Evolutionary conservation across 2,797 vertebrate species (phyloP).

Genomic region (Passerculus sandwichensis): DNA sequence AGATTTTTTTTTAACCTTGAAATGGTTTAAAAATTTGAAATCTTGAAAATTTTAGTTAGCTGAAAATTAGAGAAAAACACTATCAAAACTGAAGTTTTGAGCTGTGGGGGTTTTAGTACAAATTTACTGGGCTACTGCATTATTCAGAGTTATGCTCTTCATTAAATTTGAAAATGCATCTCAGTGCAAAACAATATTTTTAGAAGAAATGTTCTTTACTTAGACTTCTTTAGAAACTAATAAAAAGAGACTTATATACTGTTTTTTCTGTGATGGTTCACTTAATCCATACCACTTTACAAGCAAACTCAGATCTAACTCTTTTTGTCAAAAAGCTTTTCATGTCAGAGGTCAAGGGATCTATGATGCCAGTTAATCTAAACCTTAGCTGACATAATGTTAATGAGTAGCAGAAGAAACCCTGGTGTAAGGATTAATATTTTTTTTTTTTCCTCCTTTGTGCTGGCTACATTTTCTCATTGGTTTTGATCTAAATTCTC

Average conservation of each 20-base stretch:
- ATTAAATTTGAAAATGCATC: slow-evolving; percentile 34
- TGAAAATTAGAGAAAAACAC: neutral
- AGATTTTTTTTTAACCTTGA: neutral
- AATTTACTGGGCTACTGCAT: neutral
- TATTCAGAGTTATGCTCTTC: neutral
- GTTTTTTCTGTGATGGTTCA: slow-evolving; percentile 18
- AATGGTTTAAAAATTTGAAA: neutral
- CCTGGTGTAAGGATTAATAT: slow-evolving; percentile 63
- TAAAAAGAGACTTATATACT: slow-evolving; percentile 38
- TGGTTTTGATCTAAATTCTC: slow-evolving; percentile 66
- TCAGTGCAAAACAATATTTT: slow-evolving; percentile 25
- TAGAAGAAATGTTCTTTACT: slow-evolving; percentile 18
- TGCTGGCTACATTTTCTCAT: slow-evolving; percentile 68
- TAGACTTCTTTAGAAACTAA: slow-evolving; percentile 49
- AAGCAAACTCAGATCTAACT: slow-evolving; percentile 49
- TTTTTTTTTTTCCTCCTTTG: slow-evolving; percentile 55
- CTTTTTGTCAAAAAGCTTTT: slow-evolving; percentile 59
- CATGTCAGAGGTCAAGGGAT: slow-evolving; percentile 61
- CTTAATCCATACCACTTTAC: slow-evolving; percentile 39
- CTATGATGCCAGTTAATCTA: slow-evolving; percentile 65
- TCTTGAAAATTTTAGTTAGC: neutral
- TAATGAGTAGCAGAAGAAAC: slow-evolving; percentile 77
- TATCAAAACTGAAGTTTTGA: neutral
- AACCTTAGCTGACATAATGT: slow-evolving; percentile 70
- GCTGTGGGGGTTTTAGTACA: neutral